Percentiles rank a stretch among this genome's conserved stretches.
Evolutionary conservation across 2,113 vertebrate species (phyloP).

Genomic region (Cepphus grylle): DNA sequence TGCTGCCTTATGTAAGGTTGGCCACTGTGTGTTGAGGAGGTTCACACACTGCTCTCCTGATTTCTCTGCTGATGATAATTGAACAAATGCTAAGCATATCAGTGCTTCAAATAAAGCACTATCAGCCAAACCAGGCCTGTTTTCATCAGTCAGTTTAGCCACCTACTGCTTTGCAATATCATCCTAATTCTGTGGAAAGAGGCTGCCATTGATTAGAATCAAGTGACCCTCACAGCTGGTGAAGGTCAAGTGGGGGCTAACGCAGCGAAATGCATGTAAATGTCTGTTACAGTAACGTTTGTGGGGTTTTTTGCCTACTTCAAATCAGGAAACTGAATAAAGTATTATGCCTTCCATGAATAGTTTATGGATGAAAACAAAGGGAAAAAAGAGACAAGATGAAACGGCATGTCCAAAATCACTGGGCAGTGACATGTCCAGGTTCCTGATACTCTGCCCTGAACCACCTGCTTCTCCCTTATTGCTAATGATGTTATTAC

Average conservation of each 20-base stretch:
- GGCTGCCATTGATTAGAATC: constrained; percentile 34
- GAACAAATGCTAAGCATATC: constrained; percentile 47
- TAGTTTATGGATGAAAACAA: not conserved
- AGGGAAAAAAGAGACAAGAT: not conserved
- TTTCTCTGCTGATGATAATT: constrained; percentile 49
- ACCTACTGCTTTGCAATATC: constrained; percentile 5
- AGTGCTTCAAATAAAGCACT: constrained; percentile 33
- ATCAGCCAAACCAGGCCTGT: constrained; percentile 23
- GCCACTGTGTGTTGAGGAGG: not conserved
- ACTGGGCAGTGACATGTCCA: not conserved
- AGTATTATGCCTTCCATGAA: not conserved
- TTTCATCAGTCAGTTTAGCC: constrained; percentile 31
- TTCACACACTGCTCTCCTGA: not conserved
- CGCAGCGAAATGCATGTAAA: not conserved
- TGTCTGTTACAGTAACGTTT: not conserved
- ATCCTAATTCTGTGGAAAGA: constrained; percentile 3
- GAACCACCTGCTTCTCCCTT: constrained; percentile 4
- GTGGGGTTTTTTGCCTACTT: not conserved
- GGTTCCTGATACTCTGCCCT: not conserved
- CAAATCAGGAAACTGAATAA: not conserved
- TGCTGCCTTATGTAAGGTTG: not conserved
- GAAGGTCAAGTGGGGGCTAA: constrained; percentile 33
- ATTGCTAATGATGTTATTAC: not conserved
- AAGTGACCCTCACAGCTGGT: constrained; percentile 8
- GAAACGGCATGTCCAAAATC: not conserved